phyloP scores from a whole-genome alignment of 2,888 invertebrate genomes.

The Caenorhabditis sulstoni region DNA sequence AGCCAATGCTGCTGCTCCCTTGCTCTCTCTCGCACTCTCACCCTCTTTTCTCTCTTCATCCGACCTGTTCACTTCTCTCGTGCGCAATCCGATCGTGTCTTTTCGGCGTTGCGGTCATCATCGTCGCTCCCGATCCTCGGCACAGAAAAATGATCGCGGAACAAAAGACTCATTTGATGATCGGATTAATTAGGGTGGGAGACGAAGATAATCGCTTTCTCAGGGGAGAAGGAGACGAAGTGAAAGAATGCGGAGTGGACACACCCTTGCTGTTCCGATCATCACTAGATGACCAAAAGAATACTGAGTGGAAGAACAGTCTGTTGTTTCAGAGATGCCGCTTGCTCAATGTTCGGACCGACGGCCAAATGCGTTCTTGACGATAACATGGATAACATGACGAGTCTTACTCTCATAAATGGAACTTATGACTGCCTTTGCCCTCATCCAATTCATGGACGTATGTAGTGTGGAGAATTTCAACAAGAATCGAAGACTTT shows the following conservation, averaged over 20 bases:
- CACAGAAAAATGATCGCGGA: slow-evolving; percentile 24
- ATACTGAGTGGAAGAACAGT: too few relatives aligned
- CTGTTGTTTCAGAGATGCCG: slow-evolving; percentile 70
- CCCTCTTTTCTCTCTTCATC: too few relatives aligned
- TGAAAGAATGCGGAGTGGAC: slow-evolving; percentile 7
- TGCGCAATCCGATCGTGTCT: slow-evolving; percentile 54
- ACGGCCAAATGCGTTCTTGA: slow-evolving; percentile 72
- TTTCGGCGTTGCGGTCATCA: slow-evolving; percentile 34
- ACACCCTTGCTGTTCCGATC: slow-evolving; percentile 35
- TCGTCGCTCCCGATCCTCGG: slow-evolving; percentile 22
- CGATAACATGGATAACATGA: slow-evolving; percentile 64
- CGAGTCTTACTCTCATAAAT: slow-evolving; percentile 60
- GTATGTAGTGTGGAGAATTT: slow-evolving; percentile 28
- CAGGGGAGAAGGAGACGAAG: slow-evolving; percentile 8
- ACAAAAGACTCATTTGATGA: slow-evolving; percentile 49
- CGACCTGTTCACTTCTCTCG: slow-evolving; percentile 36
- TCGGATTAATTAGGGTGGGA: slow-evolving; percentile 53
- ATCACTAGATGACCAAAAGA: neutral
- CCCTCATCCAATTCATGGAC: slow-evolving; percentile 69
- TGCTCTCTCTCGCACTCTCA: neutral
- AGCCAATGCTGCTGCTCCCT: slow-evolving; percentile 6
- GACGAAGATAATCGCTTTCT: slow-evolving; percentile 42
- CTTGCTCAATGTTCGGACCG: slow-evolving; percentile 73
- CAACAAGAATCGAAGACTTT: neutral
- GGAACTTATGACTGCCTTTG: slow-evolving; percentile 70